phyloP scores from a whole-genome alignment of 2,888 invertebrate species.

The Macroteleia sp. region DNA sequence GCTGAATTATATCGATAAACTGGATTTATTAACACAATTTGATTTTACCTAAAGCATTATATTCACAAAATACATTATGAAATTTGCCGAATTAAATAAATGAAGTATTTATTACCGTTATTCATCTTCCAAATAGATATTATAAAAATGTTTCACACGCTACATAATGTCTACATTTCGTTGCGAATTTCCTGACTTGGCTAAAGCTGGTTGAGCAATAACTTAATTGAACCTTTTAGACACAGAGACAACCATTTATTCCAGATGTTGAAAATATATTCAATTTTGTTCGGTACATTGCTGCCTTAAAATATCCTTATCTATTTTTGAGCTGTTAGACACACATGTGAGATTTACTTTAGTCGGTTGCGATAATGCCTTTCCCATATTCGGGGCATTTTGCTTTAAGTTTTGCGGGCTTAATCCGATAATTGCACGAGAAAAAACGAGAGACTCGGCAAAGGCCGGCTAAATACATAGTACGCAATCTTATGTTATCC shows the following conservation, averaged over 20 bases:
- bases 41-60: no score
- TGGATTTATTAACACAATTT: no score
- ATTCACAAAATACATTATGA: no score
- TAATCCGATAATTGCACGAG: constrained; percentile 57
- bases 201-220: constrained; percentile 20
- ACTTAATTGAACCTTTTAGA: constrained; percentile 32
- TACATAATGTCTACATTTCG: no score
- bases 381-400: constrained; percentile 53
- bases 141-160: no score
- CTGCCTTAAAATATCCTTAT: constrained; percentile 47
- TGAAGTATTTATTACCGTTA: no score
- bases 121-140: no score
- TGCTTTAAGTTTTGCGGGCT: constrained; percentile 33
- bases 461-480: constrained; percentile 39
- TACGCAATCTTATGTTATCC: constrained; percentile 37
- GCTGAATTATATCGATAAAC: no score
- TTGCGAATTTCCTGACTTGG: neutral
- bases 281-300: constrained; percentile 41
- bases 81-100: no score
- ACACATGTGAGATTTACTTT: constrained; percentile 48
- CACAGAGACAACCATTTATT: constrained; percentile 28
- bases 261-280: constrained; percentile 48
- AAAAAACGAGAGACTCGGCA: constrained; percentile 32
- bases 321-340: constrained; percentile 52
- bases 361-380: constrained; percentile 34